Evolutionary conservation across 2,888 invertebrate genomes (phyloP).

Genomic region (Rhodophaea formosa): DNA sequence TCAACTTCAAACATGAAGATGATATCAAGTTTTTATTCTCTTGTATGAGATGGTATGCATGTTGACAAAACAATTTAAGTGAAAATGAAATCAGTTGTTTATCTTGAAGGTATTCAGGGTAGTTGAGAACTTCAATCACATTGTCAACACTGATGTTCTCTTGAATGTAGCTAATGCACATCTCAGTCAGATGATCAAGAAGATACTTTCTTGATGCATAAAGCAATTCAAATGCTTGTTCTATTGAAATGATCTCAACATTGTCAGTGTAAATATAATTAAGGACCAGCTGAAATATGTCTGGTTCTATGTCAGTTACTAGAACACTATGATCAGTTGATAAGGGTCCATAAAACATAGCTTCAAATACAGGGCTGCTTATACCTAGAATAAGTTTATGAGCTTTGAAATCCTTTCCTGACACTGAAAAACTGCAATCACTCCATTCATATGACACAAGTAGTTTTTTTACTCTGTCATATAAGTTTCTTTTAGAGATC

Average conservation of each 20-base stretch:
- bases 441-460: conserved; percentile 77
- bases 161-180: conserved; percentile 78
- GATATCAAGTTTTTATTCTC: conserved; percentile 75
- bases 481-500: conserved; percentile 56
- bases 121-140: conserved; percentile 81
- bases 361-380: conserved; percentile 85
- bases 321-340: conserved; percentile 71
- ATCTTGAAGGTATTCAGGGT: conserved; percentile 81
- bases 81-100: conserved; percentile 75
- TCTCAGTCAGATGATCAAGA: conserved; percentile 72
- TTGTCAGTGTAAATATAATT: conserved; percentile 83
- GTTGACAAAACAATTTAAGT: conserved; percentile 78
- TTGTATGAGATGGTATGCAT: conserved; percentile 76
- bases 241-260: conserved; percentile 75
- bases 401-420: conserved; percentile 75
- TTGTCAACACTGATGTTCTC: conserved; percentile 79
- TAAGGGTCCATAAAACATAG: conserved; percentile 84
- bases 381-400: conserved; percentile 84
- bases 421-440: conserved; percentile 82
- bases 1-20: conserved; percentile 65
- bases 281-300: conserved; percentile 81
- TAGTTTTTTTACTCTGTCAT: conserved; percentile 71
- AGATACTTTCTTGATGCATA: conserved; percentile 86
- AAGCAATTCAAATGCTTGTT: conserved; percentile 82
- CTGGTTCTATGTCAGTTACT: conserved; percentile 82